Evolutionary conservation across 2,113 vertebrate genomes (phyloP).

Genomic region (Prionailurus bengalensis): DNA sequence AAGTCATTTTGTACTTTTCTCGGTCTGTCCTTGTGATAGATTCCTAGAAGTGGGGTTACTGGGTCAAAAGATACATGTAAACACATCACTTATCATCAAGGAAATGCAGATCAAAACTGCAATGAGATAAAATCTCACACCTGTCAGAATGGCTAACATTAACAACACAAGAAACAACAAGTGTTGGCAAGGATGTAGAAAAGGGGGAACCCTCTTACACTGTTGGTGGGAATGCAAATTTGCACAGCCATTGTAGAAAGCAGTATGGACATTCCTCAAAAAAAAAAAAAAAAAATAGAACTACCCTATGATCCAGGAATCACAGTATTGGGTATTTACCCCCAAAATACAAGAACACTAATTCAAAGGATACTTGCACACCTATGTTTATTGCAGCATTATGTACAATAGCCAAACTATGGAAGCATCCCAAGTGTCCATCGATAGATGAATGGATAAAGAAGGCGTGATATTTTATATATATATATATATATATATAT

Average conservation of each 20-base stretch:
- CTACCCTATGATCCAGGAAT: neutral
- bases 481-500: neutral
- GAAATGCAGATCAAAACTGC: neutral
- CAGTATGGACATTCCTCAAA: neutral
- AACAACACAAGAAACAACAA: neutral
- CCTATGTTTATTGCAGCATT: neutral
- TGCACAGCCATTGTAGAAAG: neutral
- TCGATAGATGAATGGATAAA: neutral
- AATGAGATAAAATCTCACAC: neutral
- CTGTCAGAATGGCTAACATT: neutral
- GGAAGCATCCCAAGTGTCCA: neutral
- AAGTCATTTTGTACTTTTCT: constrained; percentile 8
- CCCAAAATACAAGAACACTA: neutral
- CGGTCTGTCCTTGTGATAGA: neutral
- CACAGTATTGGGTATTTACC: neutral
- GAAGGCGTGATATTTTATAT: neutral
- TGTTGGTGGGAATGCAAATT: neutral
- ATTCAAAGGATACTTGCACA: neutral
- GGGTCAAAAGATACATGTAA: neutral
- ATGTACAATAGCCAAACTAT: neutral
- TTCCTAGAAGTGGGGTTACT: neutral
- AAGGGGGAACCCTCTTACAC: neutral
- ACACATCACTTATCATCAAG: neutral
- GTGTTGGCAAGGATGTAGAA: neutral
- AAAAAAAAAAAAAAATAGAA: neutral